Base-by-base conservation (phyloP, 2,888 invertebrate genomes). In the Tethea ocularis region DNA sequence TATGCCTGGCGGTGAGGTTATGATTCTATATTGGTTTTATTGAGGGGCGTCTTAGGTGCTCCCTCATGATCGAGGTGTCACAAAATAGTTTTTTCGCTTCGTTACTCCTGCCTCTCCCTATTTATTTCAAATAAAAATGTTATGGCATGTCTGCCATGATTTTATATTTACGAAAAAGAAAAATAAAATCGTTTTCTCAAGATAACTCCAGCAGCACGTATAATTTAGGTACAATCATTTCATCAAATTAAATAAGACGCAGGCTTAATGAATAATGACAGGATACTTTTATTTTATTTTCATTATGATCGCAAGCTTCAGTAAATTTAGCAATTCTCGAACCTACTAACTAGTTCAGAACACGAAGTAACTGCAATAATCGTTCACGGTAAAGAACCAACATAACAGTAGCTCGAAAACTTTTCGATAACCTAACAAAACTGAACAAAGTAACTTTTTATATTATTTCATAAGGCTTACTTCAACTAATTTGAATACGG, bases 11-110 rank as follows among this genome's bases (percentile, higher is more conserved):
- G 62, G 56, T 59, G 58, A 61, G 66, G 60, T 82, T 83, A 84
- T 84, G 84, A 86, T 83, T 83, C 78, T 83, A 87, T 88, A 86
- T 86, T 80, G 86, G 77, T 80, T 82, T 86, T 87, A 88, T 89
- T 86, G 87, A 78, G 75, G 79, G 78, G 77, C 80, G 81, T 75
- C 70, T 68, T 65, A 76, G 76, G 73, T 77, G 75, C 72, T 74
- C 78, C 71, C 77, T 68, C 64, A 74, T 74, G 78, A 80, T 79
- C 78, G 84, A 84, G 83, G 87, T 84, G 87, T 80, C 84, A 78
- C 84, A 78, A 84, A 85, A 85, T 87, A 87, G 86, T 87, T 86
- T 84, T 82, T 80, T 78, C 77, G 80, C 77, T 80, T 83, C 81
- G 82, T 82, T 86, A 82, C 71, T 56, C 67, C 70, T 67, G 75